These are phyloP conservation scores for Eupelmus urozonus DNA, from an alignment of 2,888 invertebrate species.

Conservation along the genomic window DNA sequence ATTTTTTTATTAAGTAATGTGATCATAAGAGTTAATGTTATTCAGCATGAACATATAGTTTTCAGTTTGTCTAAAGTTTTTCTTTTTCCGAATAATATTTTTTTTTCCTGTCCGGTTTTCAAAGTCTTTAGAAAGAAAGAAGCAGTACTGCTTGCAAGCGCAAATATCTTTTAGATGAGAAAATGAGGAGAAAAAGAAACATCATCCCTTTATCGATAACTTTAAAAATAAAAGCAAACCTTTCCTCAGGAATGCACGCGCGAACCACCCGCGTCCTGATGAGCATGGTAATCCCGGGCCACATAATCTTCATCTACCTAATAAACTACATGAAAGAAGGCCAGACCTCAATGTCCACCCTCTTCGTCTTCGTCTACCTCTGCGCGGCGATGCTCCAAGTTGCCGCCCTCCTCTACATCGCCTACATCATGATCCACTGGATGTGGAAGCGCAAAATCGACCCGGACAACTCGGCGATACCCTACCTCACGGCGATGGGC, in stretches of 20 bases:
- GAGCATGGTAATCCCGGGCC: conserved; percentile 87
- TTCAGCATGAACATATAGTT: no score
- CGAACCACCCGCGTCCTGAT: conserved; percentile 85
- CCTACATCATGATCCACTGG: conserved; percentile 82
- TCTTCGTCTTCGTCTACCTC: conserved; percentile 85
- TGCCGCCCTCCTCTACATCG: conserved; percentile 81
- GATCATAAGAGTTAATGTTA: no score
- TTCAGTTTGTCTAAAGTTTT: no score
- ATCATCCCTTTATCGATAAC: no score
- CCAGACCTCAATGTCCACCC: conserved; percentile 82
- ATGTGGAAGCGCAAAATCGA: conserved; percentile 83
- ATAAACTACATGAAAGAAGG: conserved; percentile 85
- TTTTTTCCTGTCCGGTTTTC: no score
- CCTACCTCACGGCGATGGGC: conserved; percentile 87
- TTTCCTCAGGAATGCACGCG: conserved; percentile 80
- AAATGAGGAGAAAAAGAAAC: no score
- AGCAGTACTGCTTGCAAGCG: no score
- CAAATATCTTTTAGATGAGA: no score
- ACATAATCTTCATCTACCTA: conserved; percentile 85
- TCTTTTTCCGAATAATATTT: no score
- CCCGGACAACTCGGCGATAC: conserved; percentile 88
- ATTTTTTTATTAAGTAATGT: no score
- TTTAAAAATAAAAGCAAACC: background rate
- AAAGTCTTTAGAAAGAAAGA: no score
- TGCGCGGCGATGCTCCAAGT: conserved; percentile 83